Percentiles rank a stretch among this genome's conserved stretches.
phyloP scores from a whole-genome alignment of 1,140 invertebrate genomes.

The Muscidifurax raptorellus region DNA sequence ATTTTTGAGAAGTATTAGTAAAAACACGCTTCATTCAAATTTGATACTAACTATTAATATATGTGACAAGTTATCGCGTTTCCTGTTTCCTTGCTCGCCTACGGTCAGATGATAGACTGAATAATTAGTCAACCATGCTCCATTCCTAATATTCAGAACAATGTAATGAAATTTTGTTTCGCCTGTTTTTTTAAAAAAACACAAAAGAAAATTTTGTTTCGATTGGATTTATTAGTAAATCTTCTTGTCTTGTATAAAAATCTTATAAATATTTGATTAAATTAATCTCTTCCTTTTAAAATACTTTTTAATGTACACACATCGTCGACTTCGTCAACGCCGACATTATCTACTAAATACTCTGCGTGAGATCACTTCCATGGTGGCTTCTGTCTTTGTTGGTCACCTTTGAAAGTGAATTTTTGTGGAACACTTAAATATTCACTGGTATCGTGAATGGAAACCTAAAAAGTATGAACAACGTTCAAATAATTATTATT shows the following conservation, averaged over 20 bases:
- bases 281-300: slow-evolving; percentile 33
- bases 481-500: slow-evolving; percentile 11
- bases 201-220: background rate
- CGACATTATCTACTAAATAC: slow-evolving; percentile 49
- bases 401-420: slow-evolving; percentile 58
- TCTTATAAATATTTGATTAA: slow-evolving; percentile 51
- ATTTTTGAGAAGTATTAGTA: background rate
- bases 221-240: slow-evolving; percentile 34
- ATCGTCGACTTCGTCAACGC: slow-evolving; percentile 63
- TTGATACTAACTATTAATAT: slow-evolving; percentile 1
- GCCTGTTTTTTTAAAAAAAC: too few relatives aligned
- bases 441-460: slow-evolving; percentile 62
- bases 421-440: slow-evolving; percentile 65
- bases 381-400: slow-evolving; percentile 66
- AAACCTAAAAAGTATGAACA: slow-evolving; percentile 53
- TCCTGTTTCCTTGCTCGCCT: slow-evolving; percentile 29
- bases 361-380: slow-evolving; percentile 67
- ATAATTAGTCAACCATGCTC: too few relatives aligned
- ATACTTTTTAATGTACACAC: slow-evolving; percentile 49
- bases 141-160: too few relatives aligned
- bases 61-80: slow-evolving; percentile 27
- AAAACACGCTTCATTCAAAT: background rate
- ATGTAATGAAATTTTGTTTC: too few relatives aligned
- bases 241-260: slow-evolving; percentile 24
- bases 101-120: background rate